A percentile compares a stretch with the other conserved stretches of the same genome.
Evolutionary conservation across 1,140 invertebrate species (phyloP).

Genomic region (Antheraea mylitta): DNA sequence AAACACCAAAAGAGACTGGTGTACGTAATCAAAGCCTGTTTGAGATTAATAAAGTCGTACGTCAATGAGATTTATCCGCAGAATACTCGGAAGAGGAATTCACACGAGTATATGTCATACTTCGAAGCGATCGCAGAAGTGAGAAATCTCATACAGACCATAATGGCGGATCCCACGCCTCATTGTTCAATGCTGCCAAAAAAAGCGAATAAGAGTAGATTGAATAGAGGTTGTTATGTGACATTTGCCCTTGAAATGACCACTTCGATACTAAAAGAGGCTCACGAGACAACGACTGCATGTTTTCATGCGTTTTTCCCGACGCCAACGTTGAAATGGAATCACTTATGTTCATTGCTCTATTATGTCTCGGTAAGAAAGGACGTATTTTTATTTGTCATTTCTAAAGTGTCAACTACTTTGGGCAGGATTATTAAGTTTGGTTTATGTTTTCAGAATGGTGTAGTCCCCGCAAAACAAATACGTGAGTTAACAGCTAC

Average conservation of each 20-base stretch:
- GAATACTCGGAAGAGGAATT: conserved; percentile 79
- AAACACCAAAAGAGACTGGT: conserved; percentile 88
- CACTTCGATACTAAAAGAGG: conserved; percentile 90
- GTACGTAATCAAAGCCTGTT: conserved; percentile 90
- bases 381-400: neutral
- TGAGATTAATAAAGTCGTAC: conserved; percentile 90
- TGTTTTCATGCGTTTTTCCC: conserved; percentile 98
- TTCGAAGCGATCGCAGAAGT: conserved; percentile 94
- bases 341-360: conserved; percentile 92
- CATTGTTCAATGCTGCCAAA: conserved; percentile 61
- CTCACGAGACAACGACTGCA: conserved; percentile 92
- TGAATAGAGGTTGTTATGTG: conserved; percentile 51
- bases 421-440: neutral
- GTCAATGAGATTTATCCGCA: conserved; percentile 95
- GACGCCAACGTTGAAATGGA: conserved; percentile 95
- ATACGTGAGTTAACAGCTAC: conserved; percentile 56
- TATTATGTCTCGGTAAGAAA: conserved; percentile 86
- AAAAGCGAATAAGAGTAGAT: conserved; percentile 41
- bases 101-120: conserved; percentile 86
- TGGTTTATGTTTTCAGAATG: conserved; percentile 39
- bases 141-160: conserved; percentile 88
- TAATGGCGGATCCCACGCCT: conserved; percentile 88
- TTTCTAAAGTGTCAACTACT: too few relatives aligned
- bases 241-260: conserved; percentile 80
- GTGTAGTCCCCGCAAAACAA: conserved; percentile 43